phyloP scores from a whole-genome alignment of 2,797 vertebrate genomes.

The Aeoliscus strigatus region DNA sequence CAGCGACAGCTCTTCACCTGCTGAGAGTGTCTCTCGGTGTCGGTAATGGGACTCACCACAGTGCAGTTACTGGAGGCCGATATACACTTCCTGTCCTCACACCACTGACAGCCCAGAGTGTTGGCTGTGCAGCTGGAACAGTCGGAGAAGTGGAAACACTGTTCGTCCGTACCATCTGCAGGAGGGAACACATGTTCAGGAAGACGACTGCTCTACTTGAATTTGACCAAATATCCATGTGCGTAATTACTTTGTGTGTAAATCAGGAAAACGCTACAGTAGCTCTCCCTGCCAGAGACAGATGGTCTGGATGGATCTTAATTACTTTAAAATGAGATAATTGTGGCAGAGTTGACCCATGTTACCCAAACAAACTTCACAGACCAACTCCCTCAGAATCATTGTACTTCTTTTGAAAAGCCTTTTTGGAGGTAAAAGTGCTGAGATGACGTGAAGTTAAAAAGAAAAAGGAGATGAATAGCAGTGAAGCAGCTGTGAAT shows the following conservation, averaged over 20 bases:
- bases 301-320: constrained; percentile 26
- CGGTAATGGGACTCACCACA: constrained; percentile 90
- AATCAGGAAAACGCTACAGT: not conserved
- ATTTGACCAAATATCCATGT: too few relatives aligned
- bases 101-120: constrained; percentile 92
- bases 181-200: not conserved
- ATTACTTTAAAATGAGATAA: constrained; percentile 55
- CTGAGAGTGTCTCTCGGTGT: too few relatives aligned
- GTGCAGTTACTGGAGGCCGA: constrained; percentile 88
- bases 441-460: too few relatives aligned
- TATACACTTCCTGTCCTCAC: constrained; percentile 92
- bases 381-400: constrained; percentile 28
- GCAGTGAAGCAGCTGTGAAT: too few relatives aligned
- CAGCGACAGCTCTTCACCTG: too few relatives aligned
- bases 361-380: constrained; percentile 43
- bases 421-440: too few relatives aligned
- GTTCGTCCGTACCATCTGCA: constrained; percentile 82
- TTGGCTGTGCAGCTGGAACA: constrained; percentile 93
- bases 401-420: constrained; percentile 33
- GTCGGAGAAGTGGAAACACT: constrained; percentile 86
- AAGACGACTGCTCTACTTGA: too few relatives aligned
- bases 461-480: too few relatives aligned
- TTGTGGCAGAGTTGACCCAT: constrained; percentile 51
- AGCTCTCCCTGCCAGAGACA: constrained; percentile 24
- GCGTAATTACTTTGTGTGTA: too few relatives aligned